Evolutionary conservation across 1,140 invertebrate species (phyloP).

Genomic region (Wiebesia pumilae): DNA sequence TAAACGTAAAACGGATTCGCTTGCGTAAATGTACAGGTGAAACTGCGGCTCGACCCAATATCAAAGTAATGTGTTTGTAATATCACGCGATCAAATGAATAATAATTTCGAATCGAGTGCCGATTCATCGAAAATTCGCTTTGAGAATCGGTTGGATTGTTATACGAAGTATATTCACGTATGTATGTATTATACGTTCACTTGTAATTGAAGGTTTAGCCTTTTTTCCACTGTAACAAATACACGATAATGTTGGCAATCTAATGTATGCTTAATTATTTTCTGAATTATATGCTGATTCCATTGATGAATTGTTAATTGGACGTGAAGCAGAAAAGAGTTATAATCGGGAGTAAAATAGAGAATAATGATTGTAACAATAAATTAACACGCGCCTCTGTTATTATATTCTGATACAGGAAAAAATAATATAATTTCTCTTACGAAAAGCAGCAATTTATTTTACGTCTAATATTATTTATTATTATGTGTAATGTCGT

Average conservation of each 20-base stretch:
- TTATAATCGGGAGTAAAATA: neutral
- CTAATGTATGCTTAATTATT: neutral
- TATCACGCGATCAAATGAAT: neutral
- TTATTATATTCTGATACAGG: too few species aligned
- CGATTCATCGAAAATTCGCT: neutral
- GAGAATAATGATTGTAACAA: neutral
- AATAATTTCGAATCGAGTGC: neutral
- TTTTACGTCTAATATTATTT: neutral
- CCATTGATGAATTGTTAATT: neutral
- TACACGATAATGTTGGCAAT: neutral
- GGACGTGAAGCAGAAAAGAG: neutral
- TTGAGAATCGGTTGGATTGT: neutral
- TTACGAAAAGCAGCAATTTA: neutral
- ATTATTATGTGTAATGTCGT: neutral
- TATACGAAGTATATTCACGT: neutral
- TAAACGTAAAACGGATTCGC: slow-evolving; percentile 31
- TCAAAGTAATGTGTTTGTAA: slow-evolving; percentile 1
- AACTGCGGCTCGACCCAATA: neutral
- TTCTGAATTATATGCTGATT: neutral
- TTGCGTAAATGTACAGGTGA: slow-evolving; percentile 21
- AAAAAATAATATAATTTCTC: neutral
- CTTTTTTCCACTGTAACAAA: slow-evolving; percentile 7
- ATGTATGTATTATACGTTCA: neutral
- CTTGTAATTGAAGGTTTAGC: neutral
- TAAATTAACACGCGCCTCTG: neutral